phyloP scores from a whole-genome alignment of 2,113 vertebrate species.

The Rhagologus leucostigma region DNA sequence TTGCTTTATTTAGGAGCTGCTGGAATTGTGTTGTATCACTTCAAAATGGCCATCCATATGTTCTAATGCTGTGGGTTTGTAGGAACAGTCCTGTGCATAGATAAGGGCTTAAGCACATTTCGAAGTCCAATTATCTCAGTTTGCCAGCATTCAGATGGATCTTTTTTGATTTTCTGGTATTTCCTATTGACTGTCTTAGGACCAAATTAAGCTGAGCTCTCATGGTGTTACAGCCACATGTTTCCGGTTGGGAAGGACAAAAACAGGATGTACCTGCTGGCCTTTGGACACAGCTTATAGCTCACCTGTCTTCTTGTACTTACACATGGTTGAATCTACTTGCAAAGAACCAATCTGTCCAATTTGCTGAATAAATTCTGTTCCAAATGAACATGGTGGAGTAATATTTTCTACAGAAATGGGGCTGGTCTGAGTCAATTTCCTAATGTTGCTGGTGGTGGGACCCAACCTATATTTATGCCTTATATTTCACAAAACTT shows the following conservation, averaged over 20 bases:
- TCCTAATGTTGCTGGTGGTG: not conserved
- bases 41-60: not conserved
- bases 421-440: not conserved
- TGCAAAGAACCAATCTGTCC: not conserved
- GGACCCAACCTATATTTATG: not conserved
- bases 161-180: not conserved
- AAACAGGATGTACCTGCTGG: not conserved
- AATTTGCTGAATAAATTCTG: not conserved
- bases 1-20: not conserved
- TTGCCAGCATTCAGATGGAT: not conserved
- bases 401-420: not conserved
- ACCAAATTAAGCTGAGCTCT: not conserved
- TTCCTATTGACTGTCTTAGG: not conserved
- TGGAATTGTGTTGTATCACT: not conserved
- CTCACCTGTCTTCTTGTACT: not conserved
- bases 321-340: fast-evolving
- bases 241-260: not conserved
- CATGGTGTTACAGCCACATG: not conserved
- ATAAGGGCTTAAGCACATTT: not conserved
- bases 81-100: not conserved
- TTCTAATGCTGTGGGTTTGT: not conserved
- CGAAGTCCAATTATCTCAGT: not conserved
- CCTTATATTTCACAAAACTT: not conserved
- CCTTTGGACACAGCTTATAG: not conserved
- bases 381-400: not conserved